A percentile compares a stretch with the other conserved stretches of the same genome.
These are phyloP conservation scores for Pseudococcus jackbeardsleyi DNA, from an alignment of 2,888 invertebrate species.

Conservation along the genomic window DNA sequence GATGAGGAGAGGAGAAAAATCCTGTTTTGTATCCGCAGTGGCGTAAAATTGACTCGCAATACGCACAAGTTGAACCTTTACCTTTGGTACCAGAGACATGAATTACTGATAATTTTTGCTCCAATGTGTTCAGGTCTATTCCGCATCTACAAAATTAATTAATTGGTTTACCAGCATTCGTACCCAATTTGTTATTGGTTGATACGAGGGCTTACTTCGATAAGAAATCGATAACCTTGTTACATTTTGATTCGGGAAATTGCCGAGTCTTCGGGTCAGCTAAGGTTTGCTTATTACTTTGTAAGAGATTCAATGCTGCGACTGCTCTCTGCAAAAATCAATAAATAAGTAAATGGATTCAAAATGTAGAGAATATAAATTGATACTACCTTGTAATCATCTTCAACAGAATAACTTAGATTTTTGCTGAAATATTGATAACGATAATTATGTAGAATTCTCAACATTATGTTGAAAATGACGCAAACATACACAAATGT, in stretches of 20 bases:
- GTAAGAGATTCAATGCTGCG: constrained; percentile 45
- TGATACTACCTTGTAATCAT: constrained; percentile 34
- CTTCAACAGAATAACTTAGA: not conserved
- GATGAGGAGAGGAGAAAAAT: constrained; percentile 96
- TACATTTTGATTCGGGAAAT: constrained; percentile 32
- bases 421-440: constrained; percentile 30
- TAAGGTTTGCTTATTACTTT: constrained; percentile 49
- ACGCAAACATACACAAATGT: not conserved
- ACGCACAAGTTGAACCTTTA: constrained; percentile 96
- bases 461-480: not conserved
- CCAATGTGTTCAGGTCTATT: constrained; percentile 66
- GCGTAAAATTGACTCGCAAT: constrained; percentile 89
- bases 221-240: constrained; percentile 40
- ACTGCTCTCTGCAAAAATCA: constrained; percentile 38
- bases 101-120: constrained; percentile 80
- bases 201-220: constrained; percentile 8
- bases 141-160: constrained; percentile 66
- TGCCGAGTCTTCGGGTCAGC: constrained; percentile 8
- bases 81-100: constrained; percentile 99
- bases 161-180: not conserved
- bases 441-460: constrained; percentile 29
- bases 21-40: constrained; percentile 89
- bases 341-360: not conserved
- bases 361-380: not conserved
- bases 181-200: not conserved